Percentiles rank a stretch among this genome's conserved stretches.
These are phyloP conservation scores for Craterocephalus amniculus DNA, from an alignment of 2,797 vertebrate genomes.

Conservation along the genomic window DNA sequence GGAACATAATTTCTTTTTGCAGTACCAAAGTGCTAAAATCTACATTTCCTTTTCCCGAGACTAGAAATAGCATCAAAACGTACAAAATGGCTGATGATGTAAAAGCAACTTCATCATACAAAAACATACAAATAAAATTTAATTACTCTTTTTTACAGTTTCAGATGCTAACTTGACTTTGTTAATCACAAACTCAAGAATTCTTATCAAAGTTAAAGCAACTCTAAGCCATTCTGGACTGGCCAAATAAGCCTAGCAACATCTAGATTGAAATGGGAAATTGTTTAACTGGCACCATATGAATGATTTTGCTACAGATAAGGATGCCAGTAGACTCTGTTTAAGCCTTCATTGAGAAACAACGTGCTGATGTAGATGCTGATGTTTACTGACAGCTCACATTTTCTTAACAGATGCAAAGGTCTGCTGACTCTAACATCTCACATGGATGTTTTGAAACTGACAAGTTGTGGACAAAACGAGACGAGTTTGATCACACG, in stretches of 20 bases:
- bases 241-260: neutral
- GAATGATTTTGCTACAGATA: neutral
- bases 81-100: neutral
- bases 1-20: neutral
- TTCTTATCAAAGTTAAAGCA: neutral
- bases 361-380: too few relatives aligned
- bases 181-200: neutral
- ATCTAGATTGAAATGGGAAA: neutral
- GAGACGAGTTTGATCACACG: neutral
- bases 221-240: neutral
- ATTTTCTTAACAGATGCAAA: too few relatives aligned
- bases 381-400: too few relatives aligned
- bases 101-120: constrained; percentile 6
- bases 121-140: neutral
- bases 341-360: too few relatives aligned
- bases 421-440: too few relatives aligned
- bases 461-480: neutral
- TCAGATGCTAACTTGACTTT: neutral
- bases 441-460: too few relatives aligned
- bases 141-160: neutral
- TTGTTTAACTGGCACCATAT: neutral
- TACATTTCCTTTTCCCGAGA: constrained; percentile 6
- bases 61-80: neutral
- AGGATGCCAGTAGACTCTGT: too few relatives aligned
- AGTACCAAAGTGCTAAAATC: constrained; percentile 1